Evolutionary conservation across 53 echinoderm and acorn worm genomes (phyloP).

Genomic region (Crossaster papposus): DNA sequence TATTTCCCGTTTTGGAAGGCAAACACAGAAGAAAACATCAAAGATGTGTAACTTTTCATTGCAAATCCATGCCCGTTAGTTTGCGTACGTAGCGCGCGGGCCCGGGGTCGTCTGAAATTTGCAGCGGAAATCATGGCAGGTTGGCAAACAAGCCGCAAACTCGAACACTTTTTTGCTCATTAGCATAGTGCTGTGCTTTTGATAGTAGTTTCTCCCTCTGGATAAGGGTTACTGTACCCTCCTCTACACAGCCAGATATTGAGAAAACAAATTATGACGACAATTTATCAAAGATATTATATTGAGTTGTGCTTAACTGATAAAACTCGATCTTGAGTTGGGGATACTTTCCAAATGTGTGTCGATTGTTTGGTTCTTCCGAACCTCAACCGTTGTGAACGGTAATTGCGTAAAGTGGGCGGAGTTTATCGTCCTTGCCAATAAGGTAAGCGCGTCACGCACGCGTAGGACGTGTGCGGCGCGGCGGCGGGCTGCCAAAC

Average conservation of each 20-base stretch:
- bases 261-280: not conserved
- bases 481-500: conserved; percentile 33
- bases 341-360: not conserved
- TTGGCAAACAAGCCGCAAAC: conserved; percentile 43
- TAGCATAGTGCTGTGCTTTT: conserved; percentile 51
- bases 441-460: conserved; percentile 39
- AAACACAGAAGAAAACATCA: conserved; percentile 21
- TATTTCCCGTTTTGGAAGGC: conserved; percentile 24
- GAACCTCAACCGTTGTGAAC: not conserved
- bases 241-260: not conserved
- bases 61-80: conserved; percentile 6
- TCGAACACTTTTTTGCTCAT: conserved; percentile 16
- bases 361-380: not conserved
- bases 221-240: not conserved
- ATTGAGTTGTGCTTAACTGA: too few relatives aligned
- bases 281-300: not conserved
- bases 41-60: conserved; percentile 4
- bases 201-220: conserved; percentile 9
- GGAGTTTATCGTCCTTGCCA: conserved; percentile 36
- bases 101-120: conserved; percentile 30
- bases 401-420: conserved; percentile 36
- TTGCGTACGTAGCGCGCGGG: not conserved
- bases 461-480: conserved; percentile 49
- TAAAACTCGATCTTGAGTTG: not conserved
- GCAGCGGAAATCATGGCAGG: conserved; percentile 46